These are phyloP conservation scores for Ditylenchus dipsaci DNA, from an alignment of 1,140 invertebrate genomes.

Conservation along the genomic window DNA sequence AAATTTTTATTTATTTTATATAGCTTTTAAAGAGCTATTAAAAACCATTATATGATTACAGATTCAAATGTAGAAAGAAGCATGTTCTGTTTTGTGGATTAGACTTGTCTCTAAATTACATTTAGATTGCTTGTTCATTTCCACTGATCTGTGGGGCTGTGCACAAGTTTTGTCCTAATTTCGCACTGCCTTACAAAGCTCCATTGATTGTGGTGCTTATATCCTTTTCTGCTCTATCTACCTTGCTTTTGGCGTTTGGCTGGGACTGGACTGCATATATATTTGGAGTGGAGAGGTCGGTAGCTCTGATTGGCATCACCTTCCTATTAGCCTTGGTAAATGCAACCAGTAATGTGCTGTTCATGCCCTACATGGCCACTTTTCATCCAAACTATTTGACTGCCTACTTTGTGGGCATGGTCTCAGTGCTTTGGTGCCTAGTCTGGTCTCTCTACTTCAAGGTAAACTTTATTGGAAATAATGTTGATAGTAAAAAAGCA, in stretches of 20 bases:
- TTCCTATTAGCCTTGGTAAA: slow-evolving; percentile 79
- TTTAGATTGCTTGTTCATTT: slow-evolving; percentile 74
- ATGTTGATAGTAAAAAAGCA: too few relatives aligned
- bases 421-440: slow-evolving; percentile 80
- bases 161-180: slow-evolving; percentile 62
- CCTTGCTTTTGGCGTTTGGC: slow-evolving; percentile 70
- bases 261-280: slow-evolving; percentile 66
- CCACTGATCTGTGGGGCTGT: slow-evolving; percentile 68
- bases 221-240: slow-evolving; percentile 66
- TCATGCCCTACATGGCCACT: slow-evolving; percentile 80
- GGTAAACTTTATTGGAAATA: slow-evolving; percentile 68
- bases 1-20: too few relatives aligned
- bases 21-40: too few relatives aligned
- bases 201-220: slow-evolving; percentile 70
- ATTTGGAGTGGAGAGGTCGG: slow-evolving; percentile 64
- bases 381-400: slow-evolving; percentile 72
- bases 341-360: slow-evolving; percentile 80
- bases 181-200: slow-evolving; percentile 64
- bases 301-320: slow-evolving; percentile 71
- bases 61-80: too few relatives aligned
- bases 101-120: neutral
- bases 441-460: slow-evolving; percentile 75
- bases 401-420: slow-evolving; percentile 70
- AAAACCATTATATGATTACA: too few relatives aligned
- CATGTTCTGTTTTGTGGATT: too few relatives aligned